Evolutionary conservation across 2,797 vertebrate genomes (phyloP), one percentile per base, ranked within the genome.

Genomic region (Anguilla megastoma): DNA sequence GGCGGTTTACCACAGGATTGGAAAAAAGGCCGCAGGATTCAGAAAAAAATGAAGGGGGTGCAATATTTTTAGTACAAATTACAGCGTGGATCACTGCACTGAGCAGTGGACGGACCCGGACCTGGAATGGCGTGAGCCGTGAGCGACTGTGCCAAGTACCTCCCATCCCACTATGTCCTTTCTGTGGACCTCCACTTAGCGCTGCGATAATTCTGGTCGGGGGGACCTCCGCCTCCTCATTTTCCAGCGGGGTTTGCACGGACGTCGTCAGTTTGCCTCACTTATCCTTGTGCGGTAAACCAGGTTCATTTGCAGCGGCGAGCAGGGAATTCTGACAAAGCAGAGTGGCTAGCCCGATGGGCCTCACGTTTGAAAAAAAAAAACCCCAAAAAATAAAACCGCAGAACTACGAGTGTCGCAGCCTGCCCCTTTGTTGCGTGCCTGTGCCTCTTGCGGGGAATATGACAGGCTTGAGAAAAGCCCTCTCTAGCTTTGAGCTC

Each of bases 41-140:
- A 93, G 93, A 94, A 95, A 95, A 88, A 90, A 88, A 89, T 71
- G 89, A 95, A 93, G 93, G 88, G 89, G 95, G 95, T 94, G 92
- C 95, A 95, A 96, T 97, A 97, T 97, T 97, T 97, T 96, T 97
- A 97, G 96, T 96, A 93, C 92, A 97, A 97, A 97, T 97, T 97
- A 96, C 95, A 97, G 94, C 90, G 95, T 96, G 95, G 94, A 96
- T 95, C 95, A 95, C 95, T 95, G 95, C 95, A 94, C 94, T 95
- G 95, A 95, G 95, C 92, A 94, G 95, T 93, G 69, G 93, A 96
- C 94, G 95, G 95, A 95, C 95, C 95, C 93, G 93, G 95, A 95
- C 95, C 93, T 95, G 96, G 95, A 96, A 96, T 96, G 96, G 96
- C 96, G 96, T 95, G 95, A 95, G 95, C 94, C 95, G 94, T 92